phyloP scores from a whole-genome alignment of 2,113 vertebrate genomes.

The human (Homo sapiens) region GRCh38 chrX:82706501-82707000 shows the following conservation, averaged over 20 bases:
- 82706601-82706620: neutral
- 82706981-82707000: neutral
- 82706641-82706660: conserved; percentile 6
- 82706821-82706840: neutral
- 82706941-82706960: neutral
- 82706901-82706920: conserved; percentile 3
- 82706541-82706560: neutral
- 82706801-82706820: conserved; percentile 12
- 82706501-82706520: neutral
- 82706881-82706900: neutral
- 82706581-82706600: neutral
- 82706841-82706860: neutral
- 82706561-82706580: neutral
- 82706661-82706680: conserved; percentile 24
- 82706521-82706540: neutral
- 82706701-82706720: neutral
- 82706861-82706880: conserved; percentile 36
- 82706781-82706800: neutral
- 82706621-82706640: conserved; percentile 32
- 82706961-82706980: neutral
- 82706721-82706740: neutral
- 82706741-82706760: neutral
- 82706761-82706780: conserved; percentile 29
- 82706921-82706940: neutral
- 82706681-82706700: neutral